These are phyloP conservation scores for Thalassarche chlororhynchos DNA, from an alignment of 2,113 vertebrate genomes.

Conservation along the genomic window DNA sequence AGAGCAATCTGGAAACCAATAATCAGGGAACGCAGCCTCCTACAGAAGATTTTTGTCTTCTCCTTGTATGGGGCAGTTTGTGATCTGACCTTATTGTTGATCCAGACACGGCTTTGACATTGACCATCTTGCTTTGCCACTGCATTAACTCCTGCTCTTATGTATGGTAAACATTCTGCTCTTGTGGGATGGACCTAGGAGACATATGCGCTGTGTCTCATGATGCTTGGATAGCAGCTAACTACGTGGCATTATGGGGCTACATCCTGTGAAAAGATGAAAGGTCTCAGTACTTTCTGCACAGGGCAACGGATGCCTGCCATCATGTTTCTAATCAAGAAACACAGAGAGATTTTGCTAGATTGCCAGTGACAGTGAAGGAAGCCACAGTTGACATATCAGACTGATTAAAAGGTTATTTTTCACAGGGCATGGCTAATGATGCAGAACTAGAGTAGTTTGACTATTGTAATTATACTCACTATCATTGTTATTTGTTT, in stretches of 20 bases:
- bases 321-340: not conserved
- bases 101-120: not conserved
- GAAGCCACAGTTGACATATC: not conserved
- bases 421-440: not conserved
- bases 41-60: not conserved
- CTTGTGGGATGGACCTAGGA: not conserved
- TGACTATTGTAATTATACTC: not conserved
- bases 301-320: not conserved
- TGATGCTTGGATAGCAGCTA: not conserved
- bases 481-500: not conserved
- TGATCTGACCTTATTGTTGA: not conserved
- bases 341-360: not conserved
- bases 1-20: not conserved
- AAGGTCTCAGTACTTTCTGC: not conserved
- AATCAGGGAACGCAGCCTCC: not conserved
- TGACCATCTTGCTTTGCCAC: not conserved
- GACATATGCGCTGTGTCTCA: not conserved
- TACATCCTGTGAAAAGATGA: not conserved
- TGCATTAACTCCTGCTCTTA: not conserved
- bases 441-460: not conserved
- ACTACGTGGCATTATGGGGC: not conserved
- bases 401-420: not conserved
- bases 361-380: not conserved
- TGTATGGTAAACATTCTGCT: not conserved
- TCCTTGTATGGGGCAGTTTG: not conserved